Conservation (phyloP, 2,888 invertebrate genomes). For the Brachylomia viminalis region DNA sequence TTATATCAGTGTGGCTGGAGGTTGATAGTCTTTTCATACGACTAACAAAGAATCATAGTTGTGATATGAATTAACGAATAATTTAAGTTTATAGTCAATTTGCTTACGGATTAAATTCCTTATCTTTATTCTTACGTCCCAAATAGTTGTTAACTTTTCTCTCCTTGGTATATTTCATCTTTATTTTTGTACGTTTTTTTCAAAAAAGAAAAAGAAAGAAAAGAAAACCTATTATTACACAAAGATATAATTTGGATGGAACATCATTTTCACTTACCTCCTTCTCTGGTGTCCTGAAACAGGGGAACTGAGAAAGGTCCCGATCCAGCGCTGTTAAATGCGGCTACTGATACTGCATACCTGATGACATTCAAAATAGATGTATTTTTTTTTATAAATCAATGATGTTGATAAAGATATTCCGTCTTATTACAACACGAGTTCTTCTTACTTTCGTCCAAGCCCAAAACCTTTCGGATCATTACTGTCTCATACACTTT, state of each 20-base stretch:
- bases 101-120: neutral
- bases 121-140: neutral
- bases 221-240: no score
- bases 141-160: neutral
- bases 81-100: neutral
- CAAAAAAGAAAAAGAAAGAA: no score
- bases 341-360: conserved; percentile 95
- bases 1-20: neutral
- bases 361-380: conserved; percentile 81
- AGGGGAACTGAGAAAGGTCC: conserved; percentile 95
- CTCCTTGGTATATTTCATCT: neutral
- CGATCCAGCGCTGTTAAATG: conserved; percentile 95
- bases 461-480: no score
- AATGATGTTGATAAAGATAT: no score
- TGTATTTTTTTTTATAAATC: no score
- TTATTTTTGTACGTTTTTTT: neutral
- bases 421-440: no score
- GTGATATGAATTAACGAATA: neutral
- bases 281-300: conserved; percentile 96
- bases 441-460: no score
- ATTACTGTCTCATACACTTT: no score
- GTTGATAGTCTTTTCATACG: neutral
- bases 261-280: conserved; percentile 89
- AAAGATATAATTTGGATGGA: neutral
- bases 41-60: neutral